phyloP scores from a whole-genome alignment of 2,113 vertebrate species.

The Actinemys pallida region DNA sequence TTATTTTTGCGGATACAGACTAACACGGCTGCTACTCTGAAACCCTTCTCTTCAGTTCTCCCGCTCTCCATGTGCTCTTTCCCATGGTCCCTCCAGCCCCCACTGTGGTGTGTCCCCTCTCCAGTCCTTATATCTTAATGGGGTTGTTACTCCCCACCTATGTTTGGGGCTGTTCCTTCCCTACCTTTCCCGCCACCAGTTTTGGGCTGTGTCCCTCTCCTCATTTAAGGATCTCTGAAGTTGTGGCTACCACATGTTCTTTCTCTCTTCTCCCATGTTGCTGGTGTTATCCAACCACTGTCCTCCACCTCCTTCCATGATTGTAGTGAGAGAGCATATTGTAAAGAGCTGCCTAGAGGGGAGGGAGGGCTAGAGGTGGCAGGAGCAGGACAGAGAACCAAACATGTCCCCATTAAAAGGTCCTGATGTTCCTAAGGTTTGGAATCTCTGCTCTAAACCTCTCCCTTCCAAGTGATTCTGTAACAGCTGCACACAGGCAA shows the following conservation, averaged over 20 bases:
- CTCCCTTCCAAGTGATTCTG: not conserved
- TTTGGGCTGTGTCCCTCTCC: not conserved
- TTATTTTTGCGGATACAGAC: no score
- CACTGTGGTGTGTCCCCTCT: not conserved
- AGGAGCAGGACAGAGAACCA: not conserved
- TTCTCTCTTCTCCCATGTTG: not conserved
- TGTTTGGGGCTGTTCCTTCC: not conserved
- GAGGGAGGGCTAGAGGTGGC: not conserved
- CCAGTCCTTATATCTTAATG: rapidly evolving
- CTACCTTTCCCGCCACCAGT: not conserved
- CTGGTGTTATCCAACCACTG: not conserved
- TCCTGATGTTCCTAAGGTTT: not conserved
- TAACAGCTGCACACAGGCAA: not conserved
- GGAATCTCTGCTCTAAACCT: not conserved
- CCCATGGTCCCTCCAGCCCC: not conserved
- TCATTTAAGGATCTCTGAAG: not conserved
- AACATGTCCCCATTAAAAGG: not conserved
- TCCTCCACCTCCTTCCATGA: not conserved
- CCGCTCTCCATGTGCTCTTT: not conserved
- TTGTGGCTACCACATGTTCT: not conserved
- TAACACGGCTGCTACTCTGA: no score
- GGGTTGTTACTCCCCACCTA: rapidly evolving
- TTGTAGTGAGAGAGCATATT: not conserved
- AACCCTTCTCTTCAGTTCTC: not conserved
- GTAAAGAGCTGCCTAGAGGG: no score